Conservation (phyloP, 2,888 invertebrate species). For the Caenorhabditis macrosperma region DNA sequence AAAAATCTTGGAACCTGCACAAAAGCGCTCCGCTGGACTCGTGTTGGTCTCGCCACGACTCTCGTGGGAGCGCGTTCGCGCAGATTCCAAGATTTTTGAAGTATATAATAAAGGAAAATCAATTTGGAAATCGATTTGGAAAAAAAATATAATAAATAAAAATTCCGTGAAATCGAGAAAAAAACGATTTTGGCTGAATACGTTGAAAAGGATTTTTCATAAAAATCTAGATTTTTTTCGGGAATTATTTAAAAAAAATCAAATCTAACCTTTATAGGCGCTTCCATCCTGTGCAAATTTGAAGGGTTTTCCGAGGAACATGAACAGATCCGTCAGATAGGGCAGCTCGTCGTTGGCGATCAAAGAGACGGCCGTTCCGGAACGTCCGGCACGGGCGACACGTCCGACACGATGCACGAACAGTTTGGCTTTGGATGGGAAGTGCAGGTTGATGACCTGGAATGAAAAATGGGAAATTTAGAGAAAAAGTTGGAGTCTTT, state of each 20-base stretch:
- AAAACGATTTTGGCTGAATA: not conserved
- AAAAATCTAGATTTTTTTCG: not conserved
- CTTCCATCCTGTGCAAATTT: conserved; percentile 80
- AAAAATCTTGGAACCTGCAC: too few species aligned
- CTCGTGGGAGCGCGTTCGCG: too few species aligned
- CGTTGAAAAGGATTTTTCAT: not conserved
- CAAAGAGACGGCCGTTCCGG: conserved; percentile 92
- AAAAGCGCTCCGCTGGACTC: too few species aligned
- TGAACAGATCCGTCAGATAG: conserved; percentile 92
- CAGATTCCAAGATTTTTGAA: not conserved
- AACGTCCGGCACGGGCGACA: conserved; percentile 80
- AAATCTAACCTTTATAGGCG: conserved; percentile 66
- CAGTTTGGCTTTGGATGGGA: conserved; percentile 95
- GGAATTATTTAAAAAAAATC: not conserved
- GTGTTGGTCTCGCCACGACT: too few species aligned
- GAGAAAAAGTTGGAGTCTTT: not conserved
- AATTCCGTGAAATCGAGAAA: not conserved
- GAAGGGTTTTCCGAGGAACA: conserved; percentile 90
- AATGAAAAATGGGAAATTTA: not conserved
- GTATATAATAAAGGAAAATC: too few species aligned
- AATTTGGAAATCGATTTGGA: conserved; percentile 1
- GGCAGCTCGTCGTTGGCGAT: conserved; percentile 92
- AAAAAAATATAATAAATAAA: not conserved
- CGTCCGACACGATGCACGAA: conserved; percentile 98
- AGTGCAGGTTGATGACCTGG: conserved; percentile 93